Percentiles rank a stretch among this genome's conserved stretches.
Evolutionary conservation across 2,888 invertebrate genomes (phyloP).

Genomic region (Spialia ferax): DNA sequence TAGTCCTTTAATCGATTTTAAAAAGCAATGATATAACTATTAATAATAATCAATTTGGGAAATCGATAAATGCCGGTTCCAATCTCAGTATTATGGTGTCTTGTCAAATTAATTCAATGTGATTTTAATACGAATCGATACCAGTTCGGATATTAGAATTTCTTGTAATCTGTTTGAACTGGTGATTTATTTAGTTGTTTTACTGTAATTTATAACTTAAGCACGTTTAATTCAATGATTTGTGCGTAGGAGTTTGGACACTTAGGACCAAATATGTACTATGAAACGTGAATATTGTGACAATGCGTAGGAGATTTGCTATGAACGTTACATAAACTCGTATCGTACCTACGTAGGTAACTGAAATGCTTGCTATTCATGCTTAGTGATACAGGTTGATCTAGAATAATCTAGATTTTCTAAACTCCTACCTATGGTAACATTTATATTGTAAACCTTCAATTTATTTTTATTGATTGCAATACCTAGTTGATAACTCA

Average conservation of each 20-base stretch:
- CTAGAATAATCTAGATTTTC: too few species aligned
- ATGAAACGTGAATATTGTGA: slow-evolving; percentile 28
- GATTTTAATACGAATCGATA: slow-evolving; percentile 37
- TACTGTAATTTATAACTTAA: slow-evolving; percentile 36
- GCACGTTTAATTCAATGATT: slow-evolving; percentile 33
- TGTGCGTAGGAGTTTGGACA: slow-evolving; percentile 26
- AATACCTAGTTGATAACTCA: too few species aligned
- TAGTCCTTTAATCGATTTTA: too few species aligned
- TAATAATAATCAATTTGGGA: slow-evolving; percentile 15
- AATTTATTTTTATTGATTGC: too few species aligned
- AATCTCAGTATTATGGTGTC: slow-evolving; percentile 19
- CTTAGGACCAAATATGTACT: slow-evolving; percentile 22
- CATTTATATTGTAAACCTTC: too few species aligned
- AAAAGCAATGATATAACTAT: too few species aligned
- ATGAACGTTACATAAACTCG: slow-evolving; percentile 22
- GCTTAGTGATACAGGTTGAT: too few species aligned
- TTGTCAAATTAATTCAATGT: slow-evolving; percentile 37
- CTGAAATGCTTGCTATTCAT: not conserved
- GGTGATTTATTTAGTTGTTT: slow-evolving; percentile 37
- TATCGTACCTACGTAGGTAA: too few species aligned
- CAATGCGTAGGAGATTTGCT: slow-evolving; percentile 27
- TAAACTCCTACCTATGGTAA: too few species aligned
- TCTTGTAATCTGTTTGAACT: slow-evolving; percentile 36
- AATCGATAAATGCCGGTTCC: slow-evolving; percentile 26
- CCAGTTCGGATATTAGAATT: slow-evolving; percentile 26